Percentiles rank a stretch among this genome's conserved stretches.
phyloP scores from a whole-genome alignment of 37 sponge, comb jelly and placozoan genomes.

The Diacarnus erythraeanus region DNA sequence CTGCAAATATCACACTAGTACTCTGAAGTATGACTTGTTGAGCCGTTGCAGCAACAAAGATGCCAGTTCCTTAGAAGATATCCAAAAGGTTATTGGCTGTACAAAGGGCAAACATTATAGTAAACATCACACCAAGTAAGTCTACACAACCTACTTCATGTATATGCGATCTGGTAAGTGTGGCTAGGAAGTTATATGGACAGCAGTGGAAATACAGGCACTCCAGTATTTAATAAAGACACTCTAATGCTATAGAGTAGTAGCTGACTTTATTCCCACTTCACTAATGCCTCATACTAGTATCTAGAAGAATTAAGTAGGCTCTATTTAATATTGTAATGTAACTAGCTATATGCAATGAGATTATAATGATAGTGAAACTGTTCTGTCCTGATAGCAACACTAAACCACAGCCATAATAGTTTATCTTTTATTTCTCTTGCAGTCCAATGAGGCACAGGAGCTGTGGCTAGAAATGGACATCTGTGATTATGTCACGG shows the following conservation, averaged over 20 bases:
- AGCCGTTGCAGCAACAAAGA: constrained; percentile 47
- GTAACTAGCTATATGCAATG: too few species aligned
- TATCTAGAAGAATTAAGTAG: background rate
- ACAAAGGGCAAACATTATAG: constrained; percentile 71
- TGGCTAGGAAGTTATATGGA: too few species aligned
- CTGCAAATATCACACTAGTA: constrained; percentile 58
- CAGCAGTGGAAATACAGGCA: too few species aligned
- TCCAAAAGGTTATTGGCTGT: constrained; percentile 38
- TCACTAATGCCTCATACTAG: background rate
- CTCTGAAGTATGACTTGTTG: constrained; percentile 30
- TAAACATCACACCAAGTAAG: constrained; percentile 61
- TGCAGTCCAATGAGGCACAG: too few species aligned
- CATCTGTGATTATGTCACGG: too few species aligned
- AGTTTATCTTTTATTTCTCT: too few species aligned
- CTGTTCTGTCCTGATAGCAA: too few species aligned
- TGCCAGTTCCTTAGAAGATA: constrained; percentile 14
- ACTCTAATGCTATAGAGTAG: too few species aligned
- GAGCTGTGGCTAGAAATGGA: too few species aligned
- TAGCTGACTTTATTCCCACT: background rate
- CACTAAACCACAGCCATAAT: too few species aligned
- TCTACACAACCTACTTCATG: constrained; percentile 47
- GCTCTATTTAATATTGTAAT: background rate
- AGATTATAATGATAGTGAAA: too few species aligned
- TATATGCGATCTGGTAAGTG: constrained; percentile 64
- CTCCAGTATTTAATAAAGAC: too few species aligned